phyloP scores from a whole-genome alignment of 2,113 vertebrate species.

The Myotis davidii region DNA sequence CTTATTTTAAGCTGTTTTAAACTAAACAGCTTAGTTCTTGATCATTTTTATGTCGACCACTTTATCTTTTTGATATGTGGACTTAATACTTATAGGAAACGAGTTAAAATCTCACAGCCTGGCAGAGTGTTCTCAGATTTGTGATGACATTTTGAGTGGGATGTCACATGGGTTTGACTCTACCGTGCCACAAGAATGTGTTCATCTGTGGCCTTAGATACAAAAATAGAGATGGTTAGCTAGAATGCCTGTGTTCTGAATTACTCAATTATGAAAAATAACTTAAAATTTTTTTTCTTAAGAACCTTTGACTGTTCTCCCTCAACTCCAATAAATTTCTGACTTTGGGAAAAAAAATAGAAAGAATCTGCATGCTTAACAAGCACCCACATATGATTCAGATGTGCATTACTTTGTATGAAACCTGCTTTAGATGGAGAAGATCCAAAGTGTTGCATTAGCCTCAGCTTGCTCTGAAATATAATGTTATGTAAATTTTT shows the following conservation, averaged over 20 bases:
- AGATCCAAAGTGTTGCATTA: not conserved
- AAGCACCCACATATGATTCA: slow-evolving; percentile 56
- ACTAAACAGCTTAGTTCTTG: not conserved
- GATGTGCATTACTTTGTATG: slow-evolving; percentile 47
- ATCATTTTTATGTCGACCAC: not conserved
- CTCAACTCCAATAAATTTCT: not conserved
- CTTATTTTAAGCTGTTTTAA: slow-evolving; percentile 46
- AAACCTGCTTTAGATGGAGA: slow-evolving; percentile 35
- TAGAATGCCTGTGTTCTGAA: not conserved
- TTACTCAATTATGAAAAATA: not conserved
- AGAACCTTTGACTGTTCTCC: not conserved
- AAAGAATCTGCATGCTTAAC: slow-evolving; percentile 1
- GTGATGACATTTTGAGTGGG: slow-evolving; percentile 3
- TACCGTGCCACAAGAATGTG: slow-evolving; percentile 64
- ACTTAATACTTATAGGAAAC: not conserved
- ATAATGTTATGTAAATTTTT: not conserved
- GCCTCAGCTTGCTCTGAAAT: slow-evolving; percentile 3
- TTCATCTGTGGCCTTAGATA: slow-evolving; percentile 56
- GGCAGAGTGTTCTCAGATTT: not conserved
- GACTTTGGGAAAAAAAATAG: not conserved
- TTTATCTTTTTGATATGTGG: not conserved
- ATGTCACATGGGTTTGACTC: slow-evolving; percentile 19
- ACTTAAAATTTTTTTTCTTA: not conserved
- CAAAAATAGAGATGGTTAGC: slow-evolving; percentile 59
- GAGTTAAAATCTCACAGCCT: slow-evolving; percentile 44